Evolutionary conservation across 2,888 invertebrate genomes (phyloP).

Genomic region (Leptinotarsa haldemani): DNA sequence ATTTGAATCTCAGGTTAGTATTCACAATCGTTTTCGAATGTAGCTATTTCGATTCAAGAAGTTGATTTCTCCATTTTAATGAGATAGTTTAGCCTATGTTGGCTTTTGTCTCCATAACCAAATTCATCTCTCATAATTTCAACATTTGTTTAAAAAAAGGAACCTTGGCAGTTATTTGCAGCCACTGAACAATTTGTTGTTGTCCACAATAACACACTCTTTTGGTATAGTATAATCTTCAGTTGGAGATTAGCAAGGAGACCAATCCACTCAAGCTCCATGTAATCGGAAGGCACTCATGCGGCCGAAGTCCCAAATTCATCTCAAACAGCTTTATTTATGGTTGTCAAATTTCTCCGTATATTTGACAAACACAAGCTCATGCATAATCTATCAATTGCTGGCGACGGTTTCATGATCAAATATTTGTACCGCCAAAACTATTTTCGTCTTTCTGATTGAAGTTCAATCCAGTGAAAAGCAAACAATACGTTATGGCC

Average conservation of each 20-base stretch:
- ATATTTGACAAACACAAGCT: background rate
- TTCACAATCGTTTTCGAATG: no score
- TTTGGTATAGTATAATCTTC: no score
- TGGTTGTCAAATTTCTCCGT: background rate
- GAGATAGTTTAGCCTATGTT: no score
- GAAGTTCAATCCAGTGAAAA: background rate
- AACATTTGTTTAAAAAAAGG: no score
- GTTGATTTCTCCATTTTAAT: background rate
- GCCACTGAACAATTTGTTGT: no score
- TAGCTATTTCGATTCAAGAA: background rate
- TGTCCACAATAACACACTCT: no score
- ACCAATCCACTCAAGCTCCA: background rate
- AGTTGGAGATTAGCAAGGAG: no score
- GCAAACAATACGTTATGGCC: constrained; percentile 3
- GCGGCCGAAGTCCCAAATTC: background rate
- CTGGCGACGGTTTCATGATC: background rate
- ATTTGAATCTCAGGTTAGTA: background rate
- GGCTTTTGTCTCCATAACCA: background rate
- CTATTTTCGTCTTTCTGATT: background rate
- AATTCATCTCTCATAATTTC: background rate
- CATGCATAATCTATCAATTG: background rate
- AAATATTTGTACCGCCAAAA: background rate
- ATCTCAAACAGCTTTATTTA: background rate
- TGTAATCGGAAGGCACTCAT: background rate
- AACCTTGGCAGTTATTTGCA: no score